phyloP scores from a whole-genome alignment of 2,888 invertebrate species.

The Eupithecia insigniata region DNA sequence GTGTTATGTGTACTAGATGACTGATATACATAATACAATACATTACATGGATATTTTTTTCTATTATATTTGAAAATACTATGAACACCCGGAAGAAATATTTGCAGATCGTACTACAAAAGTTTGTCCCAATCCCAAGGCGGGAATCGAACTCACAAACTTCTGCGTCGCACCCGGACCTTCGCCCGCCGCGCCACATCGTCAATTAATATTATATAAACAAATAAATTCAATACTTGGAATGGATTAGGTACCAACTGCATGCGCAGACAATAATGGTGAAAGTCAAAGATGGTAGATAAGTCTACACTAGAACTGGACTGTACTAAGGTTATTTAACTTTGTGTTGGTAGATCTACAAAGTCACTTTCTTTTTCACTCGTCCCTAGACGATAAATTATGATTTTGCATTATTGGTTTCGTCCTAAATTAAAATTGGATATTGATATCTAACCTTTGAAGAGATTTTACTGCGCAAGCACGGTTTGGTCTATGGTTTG shows the following conservation, averaged over 20 bases:
- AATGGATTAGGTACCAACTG: not conserved
- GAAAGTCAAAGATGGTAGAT: constrained; percentile 38
- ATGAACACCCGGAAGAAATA: too few species aligned
- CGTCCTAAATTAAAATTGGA: not conserved
- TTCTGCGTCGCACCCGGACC: too few species aligned
- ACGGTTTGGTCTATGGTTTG: too few species aligned
- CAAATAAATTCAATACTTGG: not conserved
- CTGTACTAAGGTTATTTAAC: not conserved
- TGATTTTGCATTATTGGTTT: not conserved
- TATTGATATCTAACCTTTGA: not conserved
- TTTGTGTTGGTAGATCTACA: not conserved
- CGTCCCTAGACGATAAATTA: not conserved
- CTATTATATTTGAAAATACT: too few species aligned
- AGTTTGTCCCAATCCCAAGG: too few species aligned
- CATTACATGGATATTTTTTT: too few species aligned
- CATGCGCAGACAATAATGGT: constrained; percentile 40
- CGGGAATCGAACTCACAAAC: too few species aligned
- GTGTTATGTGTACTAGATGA: too few species aligned
- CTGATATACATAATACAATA: too few species aligned
- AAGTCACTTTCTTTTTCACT: not conserved
- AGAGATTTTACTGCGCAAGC: not conserved
- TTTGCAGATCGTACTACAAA: too few species aligned
- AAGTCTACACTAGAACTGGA: constrained; percentile 15
- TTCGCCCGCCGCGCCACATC: too few species aligned
- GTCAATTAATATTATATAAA: too few species aligned